Percentiles rank a stretch among this genome's conserved stretches.
These are phyloP conservation scores for Helicoverpa armigera DNA, from an alignment of 1,140 invertebrate genomes.

Conservation along the genomic window DNA sequence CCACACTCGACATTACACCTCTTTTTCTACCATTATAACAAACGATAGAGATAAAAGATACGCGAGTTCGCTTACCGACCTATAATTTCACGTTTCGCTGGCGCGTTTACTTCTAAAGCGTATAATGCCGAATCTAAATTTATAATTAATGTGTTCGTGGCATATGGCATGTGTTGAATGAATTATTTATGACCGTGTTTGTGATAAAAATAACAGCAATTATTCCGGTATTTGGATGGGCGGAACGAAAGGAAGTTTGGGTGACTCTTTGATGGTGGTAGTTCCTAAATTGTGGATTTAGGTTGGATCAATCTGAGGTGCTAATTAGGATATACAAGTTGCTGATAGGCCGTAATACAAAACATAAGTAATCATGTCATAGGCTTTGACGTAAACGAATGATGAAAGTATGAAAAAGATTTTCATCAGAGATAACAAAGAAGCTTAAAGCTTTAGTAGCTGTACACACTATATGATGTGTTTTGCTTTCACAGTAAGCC, in stretches of 20 bases:
- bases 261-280: no score
- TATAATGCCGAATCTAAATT: constrained; percentile 48
- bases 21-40: constrained; percentile 31
- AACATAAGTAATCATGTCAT: no score
- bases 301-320: no score
- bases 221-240: constrained; percentile 12
- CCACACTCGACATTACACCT: not conserved
- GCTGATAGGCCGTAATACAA: no score
- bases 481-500: no score
- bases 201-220: constrained; percentile 47
- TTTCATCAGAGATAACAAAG: no score
- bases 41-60: constrained; percentile 40
- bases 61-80: constrained; percentile 21
- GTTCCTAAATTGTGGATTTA: no score
- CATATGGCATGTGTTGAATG: constrained; percentile 50
- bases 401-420: no score
- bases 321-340: no score
- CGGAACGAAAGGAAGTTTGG: constrained; percentile 13
- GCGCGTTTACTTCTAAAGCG: constrained; percentile 26
- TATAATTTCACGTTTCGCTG: constrained; percentile 47
- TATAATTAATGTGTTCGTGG: constrained; percentile 52
- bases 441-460: no score
- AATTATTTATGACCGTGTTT: constrained; percentile 48
- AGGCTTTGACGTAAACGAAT: no score
- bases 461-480: no score